Percentiles rank a stretch among this genome's conserved stretches.
phyloP scores from a whole-genome alignment of 2,113 vertebrate genomes.

The Clarias macrocephalus region DNA sequence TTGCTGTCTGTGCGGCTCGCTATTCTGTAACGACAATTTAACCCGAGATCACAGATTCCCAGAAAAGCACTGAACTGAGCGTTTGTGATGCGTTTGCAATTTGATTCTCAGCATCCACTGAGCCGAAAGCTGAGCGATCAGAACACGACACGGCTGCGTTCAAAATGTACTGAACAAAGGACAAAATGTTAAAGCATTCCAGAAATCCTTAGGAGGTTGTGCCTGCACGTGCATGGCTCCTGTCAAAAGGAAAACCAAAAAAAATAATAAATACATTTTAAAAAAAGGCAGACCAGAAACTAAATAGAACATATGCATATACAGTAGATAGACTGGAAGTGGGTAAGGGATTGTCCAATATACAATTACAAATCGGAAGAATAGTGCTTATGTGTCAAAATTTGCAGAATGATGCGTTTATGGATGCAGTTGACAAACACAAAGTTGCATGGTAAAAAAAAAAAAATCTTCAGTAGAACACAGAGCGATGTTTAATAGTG shows the following conservation, averaged over 20 bases:
- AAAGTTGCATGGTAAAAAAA: too few species aligned
- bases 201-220: not conserved
- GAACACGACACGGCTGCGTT: not conserved
- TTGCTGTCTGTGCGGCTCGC: not conserved
- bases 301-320: not conserved
- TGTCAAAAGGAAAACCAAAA: not conserved
- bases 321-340: too few species aligned
- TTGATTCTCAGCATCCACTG: not conserved
- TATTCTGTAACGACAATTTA: not conserved
- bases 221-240: not conserved
- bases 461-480: too few species aligned
- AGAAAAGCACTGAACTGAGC: not conserved
- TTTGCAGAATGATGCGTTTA: too few species aligned
- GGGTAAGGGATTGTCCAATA: too few species aligned
- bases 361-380: too few species aligned
- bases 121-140: not conserved
- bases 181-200: not conserved
- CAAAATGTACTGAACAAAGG: conserved; percentile 1
- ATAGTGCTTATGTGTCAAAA: too few species aligned
- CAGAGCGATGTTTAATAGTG: too few species aligned
- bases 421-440: too few species aligned
- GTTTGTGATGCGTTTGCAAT: not conserved
- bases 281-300: not conserved
- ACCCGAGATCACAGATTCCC: not conserved
- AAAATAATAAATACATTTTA: too few species aligned